Percentiles rank a stretch among this genome's conserved stretches.
These are phyloP conservation scores for Drosophila equinoxialis DNA, from an alignment of 1,140 invertebrate species.

Conservation along the genomic window DNA sequence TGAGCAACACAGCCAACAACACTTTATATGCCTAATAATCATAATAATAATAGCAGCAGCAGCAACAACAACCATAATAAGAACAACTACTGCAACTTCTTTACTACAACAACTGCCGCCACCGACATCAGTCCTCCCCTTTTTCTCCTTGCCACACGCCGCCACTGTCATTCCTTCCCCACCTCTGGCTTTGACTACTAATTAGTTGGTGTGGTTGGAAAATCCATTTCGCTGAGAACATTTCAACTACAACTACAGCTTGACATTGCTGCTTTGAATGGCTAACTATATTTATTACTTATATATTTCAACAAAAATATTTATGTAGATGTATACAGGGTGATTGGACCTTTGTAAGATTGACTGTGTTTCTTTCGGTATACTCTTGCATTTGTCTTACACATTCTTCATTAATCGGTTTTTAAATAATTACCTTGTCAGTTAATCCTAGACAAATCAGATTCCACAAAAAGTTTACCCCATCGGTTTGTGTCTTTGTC, in stretches of 20 bases:
- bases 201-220: constrained; percentile 56
- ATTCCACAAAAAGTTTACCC: not conserved
- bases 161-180: constrained; percentile 1
- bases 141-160: not conserved
- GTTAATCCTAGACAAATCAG: constrained; percentile 13
- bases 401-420: not conserved
- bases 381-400: too few relatives aligned
- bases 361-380: too few relatives aligned
- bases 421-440: constrained; percentile 8
- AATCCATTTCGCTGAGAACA: constrained; percentile 30
- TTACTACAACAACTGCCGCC: too few relatives aligned
- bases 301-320: too few relatives aligned
- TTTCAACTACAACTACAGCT: constrained; percentile 2
- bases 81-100: too few relatives aligned
- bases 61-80: not conserved
- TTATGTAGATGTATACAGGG: too few relatives aligned
- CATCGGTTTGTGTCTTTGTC: too few relatives aligned
- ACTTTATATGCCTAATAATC: constrained; percentile 71
- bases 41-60: constrained; percentile 48
- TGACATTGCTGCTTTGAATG: not conserved
- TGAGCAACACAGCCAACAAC: constrained; percentile 56
- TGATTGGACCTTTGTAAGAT: too few relatives aligned
- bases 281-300: not conserved
- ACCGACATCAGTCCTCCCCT: constrained; percentile 2
- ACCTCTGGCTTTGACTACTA: constrained; percentile 31